These are phyloP conservation scores for Rostratula benghalensis DNA, from an alignment of 2,113 vertebrate genomes.

Conservation along the genomic window DNA sequence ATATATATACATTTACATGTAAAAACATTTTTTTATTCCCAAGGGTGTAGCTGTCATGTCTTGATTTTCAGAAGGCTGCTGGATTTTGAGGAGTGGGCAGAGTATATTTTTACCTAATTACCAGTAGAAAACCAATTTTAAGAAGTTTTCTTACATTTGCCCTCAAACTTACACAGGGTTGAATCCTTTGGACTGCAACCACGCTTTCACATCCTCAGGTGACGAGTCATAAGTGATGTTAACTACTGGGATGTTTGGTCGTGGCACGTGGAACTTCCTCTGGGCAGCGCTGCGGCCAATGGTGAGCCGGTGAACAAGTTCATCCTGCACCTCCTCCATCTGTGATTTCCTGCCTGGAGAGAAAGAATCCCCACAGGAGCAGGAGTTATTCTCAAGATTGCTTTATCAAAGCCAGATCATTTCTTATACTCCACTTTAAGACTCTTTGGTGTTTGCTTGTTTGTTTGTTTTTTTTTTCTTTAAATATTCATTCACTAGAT, in stretches of 20 bases:
- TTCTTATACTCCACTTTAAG: not conserved
- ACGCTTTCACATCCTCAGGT: slow-evolving; percentile 83
- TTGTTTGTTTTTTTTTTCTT: not conserved
- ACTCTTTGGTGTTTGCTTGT: not conserved
- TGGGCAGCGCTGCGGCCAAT: slow-evolving; percentile 86
- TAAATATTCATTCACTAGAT: not conserved
- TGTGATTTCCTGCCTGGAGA: slow-evolving; percentile 90
- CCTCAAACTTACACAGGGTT: slow-evolving; percentile 84
- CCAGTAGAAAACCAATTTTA: too few relatives aligned
- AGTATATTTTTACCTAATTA: not conserved
- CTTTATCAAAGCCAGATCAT: not conserved
- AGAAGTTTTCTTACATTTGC: not conserved
- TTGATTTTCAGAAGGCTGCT: not conserved
- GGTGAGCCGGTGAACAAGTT: slow-evolving; percentile 90
- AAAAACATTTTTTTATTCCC: not conserved
- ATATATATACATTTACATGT: too few relatives aligned
- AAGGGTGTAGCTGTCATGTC: not conserved
- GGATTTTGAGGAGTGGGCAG: not conserved
- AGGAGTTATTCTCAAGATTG: not conserved
- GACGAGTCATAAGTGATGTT: slow-evolving; percentile 89
- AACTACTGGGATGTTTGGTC: slow-evolving; percentile 69
- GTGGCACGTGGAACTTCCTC: slow-evolving; percentile 85
- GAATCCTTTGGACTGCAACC: slow-evolving; percentile 94
- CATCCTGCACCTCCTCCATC: slow-evolving; percentile 98
- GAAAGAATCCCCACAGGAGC: not conserved